phyloP scores from a whole-genome alignment of 2,888 invertebrate species.

The Pandemis heparana region DNA sequence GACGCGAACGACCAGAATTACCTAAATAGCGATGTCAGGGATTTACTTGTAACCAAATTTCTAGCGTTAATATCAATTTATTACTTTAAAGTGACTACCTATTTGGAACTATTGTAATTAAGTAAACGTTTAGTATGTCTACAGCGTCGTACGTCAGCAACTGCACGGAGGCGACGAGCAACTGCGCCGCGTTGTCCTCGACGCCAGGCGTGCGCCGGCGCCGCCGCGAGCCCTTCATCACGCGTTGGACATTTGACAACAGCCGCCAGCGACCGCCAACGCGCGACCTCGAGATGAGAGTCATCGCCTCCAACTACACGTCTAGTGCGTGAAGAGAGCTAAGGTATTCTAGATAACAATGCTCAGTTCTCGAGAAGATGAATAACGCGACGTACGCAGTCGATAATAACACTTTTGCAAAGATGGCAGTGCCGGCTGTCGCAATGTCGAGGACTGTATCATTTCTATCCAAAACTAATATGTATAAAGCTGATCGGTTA shows the following conservation, averaged over 20 bases:
- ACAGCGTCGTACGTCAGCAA: conserved; percentile 60
- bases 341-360: not conserved
- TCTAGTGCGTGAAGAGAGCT: conserved; percentile 6
- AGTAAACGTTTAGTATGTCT: conserved; percentile 49
- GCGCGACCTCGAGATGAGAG: conserved; percentile 34
- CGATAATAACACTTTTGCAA: too few relatives aligned
- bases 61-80: not conserved
- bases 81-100: not conserved
- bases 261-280: conserved; percentile 50
- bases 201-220: conserved; percentile 46
- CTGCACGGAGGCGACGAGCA: conserved; percentile 54
- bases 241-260: conserved; percentile 67
- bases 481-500: not conserved
- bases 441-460: not conserved
- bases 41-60: too few relatives aligned
- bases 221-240: conserved; percentile 53
- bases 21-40: too few relatives aligned
- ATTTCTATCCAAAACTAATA: not conserved
- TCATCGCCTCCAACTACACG: conserved; percentile 14
- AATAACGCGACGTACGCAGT: not conserved
- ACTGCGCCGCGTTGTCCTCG: conserved; percentile 41
- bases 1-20: too few relatives aligned
- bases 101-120: not conserved
- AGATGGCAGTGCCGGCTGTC: not conserved
- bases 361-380: not conserved